Percentiles rank a stretch among this genome's conserved stretches.
These are phyloP conservation scores for Aphrocallistes beatrix DNA, from an alignment of 37 sponge, comb jelly and placozoan species.

Conservation along the genomic window DNA sequence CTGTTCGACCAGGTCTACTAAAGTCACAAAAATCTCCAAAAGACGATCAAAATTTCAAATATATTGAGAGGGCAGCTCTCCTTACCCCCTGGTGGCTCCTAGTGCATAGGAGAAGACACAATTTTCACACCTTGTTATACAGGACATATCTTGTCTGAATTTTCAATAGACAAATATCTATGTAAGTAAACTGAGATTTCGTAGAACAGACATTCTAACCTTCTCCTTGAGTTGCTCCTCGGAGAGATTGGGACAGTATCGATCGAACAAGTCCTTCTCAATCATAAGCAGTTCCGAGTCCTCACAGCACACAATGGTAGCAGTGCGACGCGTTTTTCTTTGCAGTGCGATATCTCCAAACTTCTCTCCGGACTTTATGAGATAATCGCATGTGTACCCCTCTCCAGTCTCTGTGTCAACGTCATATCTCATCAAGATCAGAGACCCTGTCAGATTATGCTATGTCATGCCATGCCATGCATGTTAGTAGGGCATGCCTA, in stretches of 20 bases:
- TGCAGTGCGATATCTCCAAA: neutral
- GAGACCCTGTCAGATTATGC: neutral
- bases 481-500: no score
- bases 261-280: neutral
- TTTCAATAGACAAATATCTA: no score
- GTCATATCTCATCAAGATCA: neutral
- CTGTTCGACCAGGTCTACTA: no score
- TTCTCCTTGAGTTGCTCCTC: neutral
- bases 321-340: neutral
- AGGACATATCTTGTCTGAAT: no score
- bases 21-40: no score
- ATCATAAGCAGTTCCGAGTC: neutral
- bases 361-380: neutral
- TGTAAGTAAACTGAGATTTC: no score
- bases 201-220: neutral
- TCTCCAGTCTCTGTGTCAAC: neutral
- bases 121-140: no score
- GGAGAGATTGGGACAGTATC: constrained; percentile 4
- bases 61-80: no score
- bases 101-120: no score
- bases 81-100: no score
- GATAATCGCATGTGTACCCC: neutral
- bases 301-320: constrained; percentile 4
- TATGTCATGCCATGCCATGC: no score
- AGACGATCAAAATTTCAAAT: no score